Percentiles rank a stretch among this genome's conserved stretches.
Conservation (phyloP, 2,797 vertebrate species). For the Anas georgica region DNA sequence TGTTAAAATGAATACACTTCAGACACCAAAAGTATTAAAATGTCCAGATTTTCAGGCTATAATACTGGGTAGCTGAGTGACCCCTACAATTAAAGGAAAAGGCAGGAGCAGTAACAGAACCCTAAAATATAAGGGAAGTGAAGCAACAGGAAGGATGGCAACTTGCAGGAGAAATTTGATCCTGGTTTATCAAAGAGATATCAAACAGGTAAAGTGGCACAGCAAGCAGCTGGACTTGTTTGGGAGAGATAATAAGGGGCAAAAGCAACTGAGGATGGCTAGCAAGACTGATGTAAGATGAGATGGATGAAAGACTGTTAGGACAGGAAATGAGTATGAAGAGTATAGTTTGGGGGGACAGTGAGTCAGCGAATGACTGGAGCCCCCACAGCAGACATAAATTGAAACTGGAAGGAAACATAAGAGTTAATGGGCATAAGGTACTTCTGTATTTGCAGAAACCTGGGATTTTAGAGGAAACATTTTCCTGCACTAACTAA, state of each 20-base stretch:
- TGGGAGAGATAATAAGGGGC: not conserved
- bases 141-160: not conserved
- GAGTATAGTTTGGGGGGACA: not conserved
- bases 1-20: not conserved
- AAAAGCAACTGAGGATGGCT: not conserved
- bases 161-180: slow-evolving; percentile 13
- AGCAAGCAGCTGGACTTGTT: not conserved
- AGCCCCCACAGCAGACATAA: not conserved
- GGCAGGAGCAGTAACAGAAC: not conserved
- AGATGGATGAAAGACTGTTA: not conserved
- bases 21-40: not conserved
- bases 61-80: not conserved
- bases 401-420: not conserved
- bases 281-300: not conserved
- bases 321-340: not conserved
- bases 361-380: not conserved
- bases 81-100: not conserved
- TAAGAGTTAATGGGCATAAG: not conserved
- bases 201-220: not conserved
- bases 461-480: not conserved
- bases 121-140: not conserved
- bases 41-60: not conserved
- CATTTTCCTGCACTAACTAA: not conserved
- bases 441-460: not conserved
- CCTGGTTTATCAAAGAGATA: not conserved